Evolutionary conservation across 2,888 invertebrate genomes (phyloP).

Genomic region (Melanostoma mellinum): DNA sequence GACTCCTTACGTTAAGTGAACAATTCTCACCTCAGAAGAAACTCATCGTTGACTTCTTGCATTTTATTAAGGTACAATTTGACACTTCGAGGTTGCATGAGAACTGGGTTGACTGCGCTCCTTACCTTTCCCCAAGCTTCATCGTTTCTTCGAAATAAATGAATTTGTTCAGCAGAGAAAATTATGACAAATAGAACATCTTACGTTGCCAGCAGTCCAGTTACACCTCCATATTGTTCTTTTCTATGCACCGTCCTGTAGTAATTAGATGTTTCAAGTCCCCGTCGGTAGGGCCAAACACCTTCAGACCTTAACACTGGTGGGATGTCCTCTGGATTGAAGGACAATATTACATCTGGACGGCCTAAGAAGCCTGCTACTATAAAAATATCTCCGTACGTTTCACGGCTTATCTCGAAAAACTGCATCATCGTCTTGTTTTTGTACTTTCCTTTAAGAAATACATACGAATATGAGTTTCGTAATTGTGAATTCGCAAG

Average conservation of each 20-base stretch:
- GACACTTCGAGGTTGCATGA: slow-evolving; percentile 84
- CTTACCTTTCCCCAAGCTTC: slow-evolving; percentile 86
- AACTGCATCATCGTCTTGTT: slow-evolving; percentile 73
- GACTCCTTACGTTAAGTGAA: too few species aligned
- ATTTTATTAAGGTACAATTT: slow-evolving; percentile 82
- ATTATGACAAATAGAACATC: slow-evolving; percentile 8
- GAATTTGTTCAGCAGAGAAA: slow-evolving; percentile 55
- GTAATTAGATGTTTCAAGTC: slow-evolving; percentile 79
- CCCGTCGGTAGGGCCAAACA: slow-evolving; percentile 81
- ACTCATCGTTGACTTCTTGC: slow-evolving; percentile 81
- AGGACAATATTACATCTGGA: slow-evolving; percentile 78
- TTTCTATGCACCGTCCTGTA: slow-evolving; percentile 78
- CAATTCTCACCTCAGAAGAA: slow-evolving; percentile 77
- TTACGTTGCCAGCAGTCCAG: slow-evolving; percentile 74
- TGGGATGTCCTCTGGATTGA: slow-evolving; percentile 83
- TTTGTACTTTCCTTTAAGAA: slow-evolving; percentile 2
- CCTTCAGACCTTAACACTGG: slow-evolving; percentile 82
- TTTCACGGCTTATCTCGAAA: slow-evolving; percentile 68
- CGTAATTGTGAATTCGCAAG: neutral
- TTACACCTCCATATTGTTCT: slow-evolving; percentile 72
- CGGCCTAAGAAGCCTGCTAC: slow-evolving; percentile 79
- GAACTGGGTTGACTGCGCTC: slow-evolving; percentile 85
- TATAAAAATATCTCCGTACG: slow-evolving; percentile 80
- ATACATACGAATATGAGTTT: slow-evolving; percentile 53
- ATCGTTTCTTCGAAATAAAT: slow-evolving; percentile 82